Evolutionary conservation across 2,888 invertebrate genomes (phyloP).

Genomic region (Deroplatys truncata): DNA sequence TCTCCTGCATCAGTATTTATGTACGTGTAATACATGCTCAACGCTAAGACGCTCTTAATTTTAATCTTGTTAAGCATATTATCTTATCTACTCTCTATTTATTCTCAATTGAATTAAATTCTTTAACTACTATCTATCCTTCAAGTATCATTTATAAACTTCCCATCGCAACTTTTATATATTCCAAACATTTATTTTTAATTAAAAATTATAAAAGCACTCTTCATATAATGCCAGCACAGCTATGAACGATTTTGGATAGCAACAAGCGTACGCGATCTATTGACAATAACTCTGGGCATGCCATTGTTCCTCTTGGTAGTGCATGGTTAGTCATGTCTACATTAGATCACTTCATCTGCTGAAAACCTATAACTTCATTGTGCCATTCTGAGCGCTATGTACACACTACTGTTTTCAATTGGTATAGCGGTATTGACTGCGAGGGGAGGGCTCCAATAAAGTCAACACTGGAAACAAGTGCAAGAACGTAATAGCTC

Average conservation of each 20-base stretch:
- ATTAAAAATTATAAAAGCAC: no score
- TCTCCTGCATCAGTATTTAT: no score
- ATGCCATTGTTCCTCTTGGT: not conserved
- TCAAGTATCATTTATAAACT: no score
- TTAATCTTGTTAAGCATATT: no score
- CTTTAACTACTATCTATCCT: no score
- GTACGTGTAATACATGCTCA: no score
- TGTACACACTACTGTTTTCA: not conserved
- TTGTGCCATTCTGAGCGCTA: not conserved
- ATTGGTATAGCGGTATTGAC: not conserved
- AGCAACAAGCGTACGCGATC: not conserved
- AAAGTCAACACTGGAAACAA: not conserved
- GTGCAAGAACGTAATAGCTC: not conserved
- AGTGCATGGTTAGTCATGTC: not conserved
- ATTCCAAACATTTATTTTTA: no score
- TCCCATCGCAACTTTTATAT: no score
- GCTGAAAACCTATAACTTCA: not conserved
- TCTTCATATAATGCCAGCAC: no score
- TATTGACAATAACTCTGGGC: not conserved
- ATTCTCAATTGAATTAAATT: no score
- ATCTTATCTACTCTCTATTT: no score
- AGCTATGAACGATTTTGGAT: not conserved
- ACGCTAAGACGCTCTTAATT: no score
- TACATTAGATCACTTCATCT: not conserved
- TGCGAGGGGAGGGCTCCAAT: not conserved